Conservation (phyloP, 2,888 invertebrate genomes). For the Lydus trimaculatus region DNA sequence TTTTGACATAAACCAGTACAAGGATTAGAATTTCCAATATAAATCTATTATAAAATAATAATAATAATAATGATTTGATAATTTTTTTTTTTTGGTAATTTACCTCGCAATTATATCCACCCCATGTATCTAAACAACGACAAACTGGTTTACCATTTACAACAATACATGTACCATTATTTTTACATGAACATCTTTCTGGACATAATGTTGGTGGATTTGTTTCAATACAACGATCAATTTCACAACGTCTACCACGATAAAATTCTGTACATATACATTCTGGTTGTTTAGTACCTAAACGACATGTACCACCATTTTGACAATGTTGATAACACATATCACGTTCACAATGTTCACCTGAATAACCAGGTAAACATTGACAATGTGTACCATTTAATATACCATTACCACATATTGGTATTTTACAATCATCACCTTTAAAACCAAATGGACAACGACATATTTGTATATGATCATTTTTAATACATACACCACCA, state of each 20-base stretch:
- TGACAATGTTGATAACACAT: constrained; percentile 67
- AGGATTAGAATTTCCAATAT: constrained; percentile 67
- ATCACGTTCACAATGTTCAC: constrained; percentile 68
- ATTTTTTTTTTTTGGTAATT: too few species aligned
- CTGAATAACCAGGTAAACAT: constrained; percentile 64
- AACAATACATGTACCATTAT: constrained; percentile 57
- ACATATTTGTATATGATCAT: constrained; percentile 61
- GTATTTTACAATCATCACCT: constrained; percentile 63
- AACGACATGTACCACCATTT: constrained; percentile 64
- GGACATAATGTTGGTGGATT: constrained; percentile 46
- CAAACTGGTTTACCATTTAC: constrained; percentile 65
- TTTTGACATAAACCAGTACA: constrained; percentile 68
- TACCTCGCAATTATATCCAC: constrained; percentile 66
- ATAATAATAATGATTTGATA: not conserved
- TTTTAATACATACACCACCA: constrained; percentile 66
- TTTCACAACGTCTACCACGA: constrained; percentile 63
- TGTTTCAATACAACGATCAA: constrained; percentile 62
- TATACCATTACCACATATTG: constrained; percentile 50
- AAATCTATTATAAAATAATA: constrained; percentile 50
- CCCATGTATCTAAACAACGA: constrained; percentile 65
- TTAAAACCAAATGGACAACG: constrained; percentile 65
- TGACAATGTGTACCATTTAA: constrained; percentile 52
- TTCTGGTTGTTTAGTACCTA: constrained; percentile 55
- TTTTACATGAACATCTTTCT: constrained; percentile 42
- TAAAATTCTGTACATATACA: constrained; percentile 62